Evolutionary conservation across 2,888 invertebrate species (phyloP), one percentile per base, ranked within the genome.

Genomic region (Drosophila kanekoi): DNA sequence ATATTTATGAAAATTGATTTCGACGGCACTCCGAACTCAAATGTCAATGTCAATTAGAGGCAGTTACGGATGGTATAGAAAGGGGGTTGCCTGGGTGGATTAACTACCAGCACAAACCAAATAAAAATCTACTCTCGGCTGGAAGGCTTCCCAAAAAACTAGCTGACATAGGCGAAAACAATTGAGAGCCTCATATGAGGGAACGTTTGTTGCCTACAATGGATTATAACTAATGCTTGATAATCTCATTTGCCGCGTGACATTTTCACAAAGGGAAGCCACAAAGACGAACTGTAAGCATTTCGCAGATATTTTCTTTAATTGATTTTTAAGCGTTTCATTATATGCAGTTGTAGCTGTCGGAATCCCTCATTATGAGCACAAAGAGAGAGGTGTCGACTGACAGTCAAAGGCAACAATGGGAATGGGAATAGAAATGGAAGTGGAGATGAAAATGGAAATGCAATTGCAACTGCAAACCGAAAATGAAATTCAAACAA

Each of bases 1-100:
- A 84, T 84, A 84, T 84, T 84, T 84, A 86, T 84, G 83, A 83
- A 86, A 84, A 86, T 84, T 84, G 83, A 84, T 86, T 86, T 75
- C 51, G 77, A 62, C 64, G 56, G 62, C 62, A 62, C 61, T 60
- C 52, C 40, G 49, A 75, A 72, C 80, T 75, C 81, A 64, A 74
- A 79, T 70, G 86, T 86, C 86, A 84, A 75, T 75, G 84, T 83
- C 83, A 86, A 84, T 86, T 84, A 84, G 49, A 51, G 40, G 16
- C 67, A 67, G 70, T 76, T 68, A 72, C 58, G 68, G 54, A 61
- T 59, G 63, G 20, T 4, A 8, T 37, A 44, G 6, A 9, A 5
- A 32, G 38, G 23, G 6, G 45, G 33, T 18, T 35, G 13, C 18
- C 20, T 53, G 38, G 35, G 4, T 33, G 51, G 51, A 57, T 68